phyloP scores from a whole-genome alignment of 2,113 vertebrate species.

The rat (Rattus norvegicus) region GRCr8 NC_086028.1:16717501-16718000 shows the following conservation, averaged over 20 bases:
- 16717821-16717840: not conserved
- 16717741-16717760: not conserved
- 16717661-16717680: no score
- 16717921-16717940: not conserved
- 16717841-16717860: not conserved
- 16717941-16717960: not conserved
- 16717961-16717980: not conserved
- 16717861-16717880: not conserved
- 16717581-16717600: not conserved
- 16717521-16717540: no score
- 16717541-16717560: not conserved
- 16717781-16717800: not conserved
- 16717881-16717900: no score
- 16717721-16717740: not conserved
- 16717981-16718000: not conserved
- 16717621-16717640: not conserved
- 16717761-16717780: not conserved
- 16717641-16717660: not conserved
- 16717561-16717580: not conserved
- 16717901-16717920: not conserved
- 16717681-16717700: not conserved
- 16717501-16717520: no score
- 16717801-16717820: no score
- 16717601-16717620: not conserved
- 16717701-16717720: not conserved